These are phyloP conservation scores for Heliconius ethilla DNA, from an alignment of 2,888 invertebrate genomes.

Conservation along the genomic window DNA sequence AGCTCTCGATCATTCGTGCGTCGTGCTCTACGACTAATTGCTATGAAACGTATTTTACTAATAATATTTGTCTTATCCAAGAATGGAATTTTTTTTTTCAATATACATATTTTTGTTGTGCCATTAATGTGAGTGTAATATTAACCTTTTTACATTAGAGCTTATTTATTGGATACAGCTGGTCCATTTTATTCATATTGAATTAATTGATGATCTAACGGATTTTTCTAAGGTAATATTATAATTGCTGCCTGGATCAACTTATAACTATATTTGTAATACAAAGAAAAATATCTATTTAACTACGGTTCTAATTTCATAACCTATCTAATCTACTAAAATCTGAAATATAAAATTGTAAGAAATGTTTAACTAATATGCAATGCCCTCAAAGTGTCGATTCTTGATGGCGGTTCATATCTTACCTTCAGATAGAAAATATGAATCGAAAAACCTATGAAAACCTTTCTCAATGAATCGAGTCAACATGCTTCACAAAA, in stretches of 20 bases:
- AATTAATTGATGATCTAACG: slow-evolving; percentile 11
- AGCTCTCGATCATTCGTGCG: slow-evolving; percentile 38
- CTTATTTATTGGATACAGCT: no score
- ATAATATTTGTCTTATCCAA: background rate
- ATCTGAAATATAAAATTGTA: slow-evolving; percentile 6
- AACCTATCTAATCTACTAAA: slow-evolving; percentile 18
- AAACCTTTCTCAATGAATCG: slow-evolving; percentile 18
- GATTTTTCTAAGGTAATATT: background rate
- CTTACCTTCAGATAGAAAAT: slow-evolving; percentile 24
- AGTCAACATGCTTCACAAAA: slow-evolving; percentile 37
- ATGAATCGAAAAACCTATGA: slow-evolving; percentile 9
- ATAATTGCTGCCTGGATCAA: background rate
- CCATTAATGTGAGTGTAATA: background rate
- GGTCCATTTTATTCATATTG: no score
- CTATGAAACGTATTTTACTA: slow-evolving; percentile 27
- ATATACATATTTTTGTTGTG: background rate
- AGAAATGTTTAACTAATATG: slow-evolving; percentile 5
- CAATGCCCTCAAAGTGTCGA: background rate
- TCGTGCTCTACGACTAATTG: slow-evolving; percentile 41
- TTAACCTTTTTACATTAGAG: background rate
- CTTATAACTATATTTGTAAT: slow-evolving; percentile 14
- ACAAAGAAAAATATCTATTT: background rate
- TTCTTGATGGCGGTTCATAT: background rate
- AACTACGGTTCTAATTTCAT: slow-evolving; percentile 10
- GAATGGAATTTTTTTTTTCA: background rate